phyloP scores from a whole-genome alignment of 2,797 vertebrate genomes.

The Pseudotriccus pelzelni region DNA sequence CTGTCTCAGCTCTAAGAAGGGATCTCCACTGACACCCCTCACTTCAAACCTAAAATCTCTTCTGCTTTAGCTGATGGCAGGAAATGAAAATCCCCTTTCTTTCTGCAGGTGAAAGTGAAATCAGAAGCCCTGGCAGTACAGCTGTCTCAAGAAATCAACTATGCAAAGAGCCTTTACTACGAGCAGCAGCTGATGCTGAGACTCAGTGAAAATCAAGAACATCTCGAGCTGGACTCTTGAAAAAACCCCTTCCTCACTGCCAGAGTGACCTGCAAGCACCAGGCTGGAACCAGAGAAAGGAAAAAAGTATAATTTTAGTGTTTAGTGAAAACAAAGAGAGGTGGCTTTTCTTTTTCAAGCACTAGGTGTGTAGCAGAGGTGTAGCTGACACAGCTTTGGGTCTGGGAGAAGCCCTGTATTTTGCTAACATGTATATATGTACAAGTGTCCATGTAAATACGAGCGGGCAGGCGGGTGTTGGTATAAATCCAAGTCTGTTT shows the following conservation, averaged over 20 bases:
- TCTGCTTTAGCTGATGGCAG: not conserved
- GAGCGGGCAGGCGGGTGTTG: conserved; percentile 15
- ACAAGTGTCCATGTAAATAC: conserved; percentile 79
- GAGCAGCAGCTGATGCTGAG: conserved; percentile 98
- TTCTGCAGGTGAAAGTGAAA: conserved; percentile 89
- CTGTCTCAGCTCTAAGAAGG: not conserved
- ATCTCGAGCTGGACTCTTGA: conserved; percentile 89
- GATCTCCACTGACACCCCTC: not conserved
- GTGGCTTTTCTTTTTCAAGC: conserved; percentile 42
- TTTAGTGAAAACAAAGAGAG: conserved; percentile 21
- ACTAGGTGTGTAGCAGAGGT: conserved; percentile 44
- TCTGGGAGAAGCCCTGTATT: conserved; percentile 77
- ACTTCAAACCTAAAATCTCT: not conserved
- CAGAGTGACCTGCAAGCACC: not conserved
- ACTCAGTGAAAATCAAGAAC: conserved; percentile 85
- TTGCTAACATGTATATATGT: conserved; percentile 84
- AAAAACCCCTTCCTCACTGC: not conserved
- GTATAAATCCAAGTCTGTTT: conserved; percentile 67
- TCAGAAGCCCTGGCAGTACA: conserved; percentile 91
- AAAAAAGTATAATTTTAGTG: not conserved
- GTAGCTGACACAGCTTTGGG: conserved; percentile 40
- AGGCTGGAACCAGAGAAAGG: not conserved
- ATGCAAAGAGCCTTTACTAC: conserved; percentile 98
- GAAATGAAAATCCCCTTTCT: not conserved
- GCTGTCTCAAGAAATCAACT: conserved; percentile 98